Percentiles rank a stretch among this genome's conserved stretches.
Evolutionary conservation across 1,140 invertebrate genomes (phyloP).

Genomic region (Brachionus sp.): DNA sequence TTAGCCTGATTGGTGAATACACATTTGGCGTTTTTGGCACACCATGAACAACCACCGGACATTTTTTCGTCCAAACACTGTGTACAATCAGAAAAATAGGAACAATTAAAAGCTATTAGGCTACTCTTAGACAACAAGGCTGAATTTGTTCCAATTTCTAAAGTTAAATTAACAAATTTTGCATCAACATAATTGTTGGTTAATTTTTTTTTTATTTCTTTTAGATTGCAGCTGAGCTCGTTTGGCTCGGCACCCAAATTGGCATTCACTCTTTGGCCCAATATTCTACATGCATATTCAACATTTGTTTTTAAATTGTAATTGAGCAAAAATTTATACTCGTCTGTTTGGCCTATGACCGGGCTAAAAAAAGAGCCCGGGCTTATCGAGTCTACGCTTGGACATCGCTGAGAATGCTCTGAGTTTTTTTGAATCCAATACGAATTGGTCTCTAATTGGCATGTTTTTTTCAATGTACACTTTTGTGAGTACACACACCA

Average conservation of each 20-base stretch:
- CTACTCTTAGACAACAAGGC: not conserved
- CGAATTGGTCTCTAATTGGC: not conserved
- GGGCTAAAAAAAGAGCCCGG: slow-evolving; percentile 34
- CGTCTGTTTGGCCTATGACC: not conserved
- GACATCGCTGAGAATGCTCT: not conserved
- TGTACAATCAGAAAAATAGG: slow-evolving; percentile 24
- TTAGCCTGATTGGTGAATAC: slow-evolving; percentile 1
- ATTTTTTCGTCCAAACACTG: slow-evolving; percentile 18
- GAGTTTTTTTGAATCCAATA: slow-evolving; percentile 1
- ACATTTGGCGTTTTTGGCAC: slow-evolving; percentile 30
- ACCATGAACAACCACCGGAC: slow-evolving; percentile 26
- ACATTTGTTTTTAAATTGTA: not conserved
- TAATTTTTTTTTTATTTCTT: not conserved
- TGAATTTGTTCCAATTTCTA: not conserved
- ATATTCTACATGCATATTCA: not conserved
- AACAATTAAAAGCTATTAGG: slow-evolving; percentile 33
- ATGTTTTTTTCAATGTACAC: not conserved
- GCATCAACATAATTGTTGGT: not conserved
- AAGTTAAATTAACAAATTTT: slow-evolving; percentile 10
- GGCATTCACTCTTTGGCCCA: not conserved
- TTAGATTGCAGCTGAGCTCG: not conserved
- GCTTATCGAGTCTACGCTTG: not conserved
- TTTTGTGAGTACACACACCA: slow-evolving; percentile 31
- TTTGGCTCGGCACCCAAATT: not conserved
- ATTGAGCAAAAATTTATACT: slow-evolving; percentile 5